These are phyloP conservation scores for Canis aureus DNA, from an alignment of 2,113 vertebrate genomes.

Conservation along the genomic window DNA sequence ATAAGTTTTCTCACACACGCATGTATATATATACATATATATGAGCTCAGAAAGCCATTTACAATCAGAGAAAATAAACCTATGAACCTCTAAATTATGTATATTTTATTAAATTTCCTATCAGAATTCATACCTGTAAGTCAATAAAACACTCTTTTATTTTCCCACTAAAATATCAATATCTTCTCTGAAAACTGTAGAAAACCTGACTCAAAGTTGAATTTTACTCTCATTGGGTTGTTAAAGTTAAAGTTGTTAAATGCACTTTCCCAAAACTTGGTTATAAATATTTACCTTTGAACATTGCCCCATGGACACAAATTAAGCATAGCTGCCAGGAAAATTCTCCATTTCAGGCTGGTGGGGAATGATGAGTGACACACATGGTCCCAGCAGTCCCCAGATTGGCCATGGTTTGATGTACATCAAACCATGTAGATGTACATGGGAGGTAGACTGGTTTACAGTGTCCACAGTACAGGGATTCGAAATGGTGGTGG, in stretches of 20 bases:
- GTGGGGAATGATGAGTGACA: background rate
- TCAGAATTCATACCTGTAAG: background rate
- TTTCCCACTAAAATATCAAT: background rate
- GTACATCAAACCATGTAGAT: no score
- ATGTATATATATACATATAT: background rate
- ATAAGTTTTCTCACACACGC: background rate
- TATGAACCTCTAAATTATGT: background rate
- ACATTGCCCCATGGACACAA: background rate
- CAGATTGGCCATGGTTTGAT: background rate
- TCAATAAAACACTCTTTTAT: background rate
- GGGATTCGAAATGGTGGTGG: background rate
- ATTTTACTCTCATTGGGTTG: background rate
- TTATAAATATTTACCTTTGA: background rate
- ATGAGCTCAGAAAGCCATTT: background rate
- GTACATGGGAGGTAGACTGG: background rate
- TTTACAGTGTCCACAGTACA: background rate
- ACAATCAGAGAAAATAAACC: background rate
- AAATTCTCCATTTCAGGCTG: background rate
- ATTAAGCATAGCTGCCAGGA: background rate
- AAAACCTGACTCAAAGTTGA: background rate
- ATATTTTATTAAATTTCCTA: background rate
- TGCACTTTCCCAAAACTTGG: background rate
- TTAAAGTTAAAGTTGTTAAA: background rate
- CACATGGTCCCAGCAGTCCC: background rate
- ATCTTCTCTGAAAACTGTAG: background rate